Percentiles rank a stretch among this genome's conserved stretches.
Conservation (phyloP, 2,113 vertebrate species). For the Lepisosteus osseus region DNA sequence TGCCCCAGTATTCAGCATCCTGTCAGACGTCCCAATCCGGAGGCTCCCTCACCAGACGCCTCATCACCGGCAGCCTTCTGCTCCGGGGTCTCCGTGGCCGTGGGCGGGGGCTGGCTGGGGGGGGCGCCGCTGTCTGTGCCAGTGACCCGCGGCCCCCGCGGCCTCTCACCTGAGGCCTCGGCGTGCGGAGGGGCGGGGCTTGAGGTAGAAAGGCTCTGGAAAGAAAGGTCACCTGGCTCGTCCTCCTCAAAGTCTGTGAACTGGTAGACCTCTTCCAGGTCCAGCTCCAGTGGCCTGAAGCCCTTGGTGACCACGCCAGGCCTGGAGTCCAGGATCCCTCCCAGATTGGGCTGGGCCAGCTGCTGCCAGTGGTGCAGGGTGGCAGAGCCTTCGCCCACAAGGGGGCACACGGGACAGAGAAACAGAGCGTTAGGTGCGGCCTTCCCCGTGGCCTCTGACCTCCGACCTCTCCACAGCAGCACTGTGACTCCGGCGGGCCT, state of each 20-base stretch:
- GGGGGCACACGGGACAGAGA: too few relatives aligned
- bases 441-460: too few relatives aligned
- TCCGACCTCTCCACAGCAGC: too few relatives aligned
- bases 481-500: too few relatives aligned
- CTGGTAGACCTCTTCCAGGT: conserved; percentile 87
- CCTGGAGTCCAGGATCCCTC: conserved; percentile 86
- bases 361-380: conserved; percentile 98
- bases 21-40: conserved; percentile 62
- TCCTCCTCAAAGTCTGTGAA: conserved; percentile 96
- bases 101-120: conserved; percentile 71
- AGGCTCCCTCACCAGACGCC: conserved; percentile 92
- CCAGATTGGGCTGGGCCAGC: conserved; percentile 93
- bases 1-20: conserved; percentile 66
- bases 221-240: conserved; percentile 80
- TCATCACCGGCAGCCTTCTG: conserved; percentile 68
- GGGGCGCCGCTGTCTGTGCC: conserved; percentile 73
- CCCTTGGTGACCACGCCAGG: conserved; percentile 96
- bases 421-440: too few relatives aligned
- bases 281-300: conserved; percentile 84
- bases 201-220: conserved; percentile 75
- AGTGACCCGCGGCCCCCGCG: conserved; percentile 64
- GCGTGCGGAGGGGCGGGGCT: conserved; percentile 64
- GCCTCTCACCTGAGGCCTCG: conserved; percentile 79
- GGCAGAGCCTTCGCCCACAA: conserved; percentile 77
- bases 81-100: conserved; percentile 77